phyloP scores from a whole-genome alignment of 2,888 invertebrate species.

The Chrysomela aeneicollis region DNA sequence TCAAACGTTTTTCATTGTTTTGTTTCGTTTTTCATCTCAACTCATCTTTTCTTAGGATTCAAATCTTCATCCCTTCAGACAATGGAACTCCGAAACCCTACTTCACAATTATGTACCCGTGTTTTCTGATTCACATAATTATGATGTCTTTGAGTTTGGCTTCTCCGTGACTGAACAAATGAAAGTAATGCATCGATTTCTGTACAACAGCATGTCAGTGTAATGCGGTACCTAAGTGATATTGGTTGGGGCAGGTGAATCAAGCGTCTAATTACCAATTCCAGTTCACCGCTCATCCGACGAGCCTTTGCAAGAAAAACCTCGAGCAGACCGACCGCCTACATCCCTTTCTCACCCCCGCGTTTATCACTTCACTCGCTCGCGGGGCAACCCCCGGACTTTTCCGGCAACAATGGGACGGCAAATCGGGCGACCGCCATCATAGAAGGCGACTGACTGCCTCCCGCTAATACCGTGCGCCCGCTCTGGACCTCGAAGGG shows the following conservation, averaged over 20 bases:
- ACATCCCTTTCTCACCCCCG: background rate
- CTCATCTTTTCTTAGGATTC: no score
- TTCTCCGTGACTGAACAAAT: no score
- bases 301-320: background rate
- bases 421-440: conserved; percentile 16
- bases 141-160: no score
- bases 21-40: no score
- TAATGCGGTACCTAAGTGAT: background rate
- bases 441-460: conserved; percentile 23
- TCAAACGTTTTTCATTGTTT: no score
- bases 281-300: conserved; percentile 14
- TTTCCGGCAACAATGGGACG: background rate
- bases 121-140: no score
- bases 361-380: background rate
- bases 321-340: background rate
- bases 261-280: conserved; percentile 17
- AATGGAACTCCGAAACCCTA: no score
- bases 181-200: no score
- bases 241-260: background rate
- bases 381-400: no score
- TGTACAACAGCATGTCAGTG: conserved; percentile 1
- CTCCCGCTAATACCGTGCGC: conserved; percentile 14
- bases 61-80: no score
- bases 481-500: conserved; percentile 28
- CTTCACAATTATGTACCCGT: no score